These are phyloP conservation scores for Dione vanillae DNA, from an alignment of 2,888 invertebrate genomes.

Conservation along the genomic window DNA sequence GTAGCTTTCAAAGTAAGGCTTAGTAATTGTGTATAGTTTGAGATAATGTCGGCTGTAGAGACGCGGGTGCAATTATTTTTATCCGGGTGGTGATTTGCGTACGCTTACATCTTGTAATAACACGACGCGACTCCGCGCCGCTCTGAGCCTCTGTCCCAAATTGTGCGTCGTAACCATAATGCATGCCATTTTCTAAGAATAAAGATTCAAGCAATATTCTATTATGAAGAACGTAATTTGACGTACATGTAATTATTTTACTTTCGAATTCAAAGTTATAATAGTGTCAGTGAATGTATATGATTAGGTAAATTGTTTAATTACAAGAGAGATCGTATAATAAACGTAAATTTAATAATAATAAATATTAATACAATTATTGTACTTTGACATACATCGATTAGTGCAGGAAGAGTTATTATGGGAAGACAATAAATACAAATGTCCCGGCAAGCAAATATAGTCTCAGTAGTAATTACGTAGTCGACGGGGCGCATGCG, in stretches of 20 bases:
- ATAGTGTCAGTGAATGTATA: neutral
- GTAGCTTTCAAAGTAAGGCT: constrained; percentile 49
- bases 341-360: no score
- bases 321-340: no score
- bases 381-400: neutral
- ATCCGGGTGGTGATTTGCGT: constrained; percentile 59
- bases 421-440: neutral
- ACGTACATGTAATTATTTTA: neutral
- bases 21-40: constrained; percentile 76
- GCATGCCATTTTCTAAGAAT: neutral
- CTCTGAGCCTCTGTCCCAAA: constrained; percentile 43
- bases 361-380: no score
- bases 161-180: constrained; percentile 29
- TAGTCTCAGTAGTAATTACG: constrained; percentile 49
- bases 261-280: neutral
- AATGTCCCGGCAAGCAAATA: constrained; percentile 22
- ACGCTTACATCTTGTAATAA: constrained; percentile 50
- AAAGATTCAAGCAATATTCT: neutral
- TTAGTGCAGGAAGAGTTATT: neutral
- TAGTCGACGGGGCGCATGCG: constrained; percentile 50
- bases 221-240: neutral
- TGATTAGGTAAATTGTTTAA: no score
- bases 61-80: constrained; percentile 74
- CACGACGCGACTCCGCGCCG: constrained; percentile 41
- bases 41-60: constrained; percentile 63